phyloP scores from a whole-genome alignment of 2,797 vertebrate species.

The Chrysocyon brachyurus region DNA sequence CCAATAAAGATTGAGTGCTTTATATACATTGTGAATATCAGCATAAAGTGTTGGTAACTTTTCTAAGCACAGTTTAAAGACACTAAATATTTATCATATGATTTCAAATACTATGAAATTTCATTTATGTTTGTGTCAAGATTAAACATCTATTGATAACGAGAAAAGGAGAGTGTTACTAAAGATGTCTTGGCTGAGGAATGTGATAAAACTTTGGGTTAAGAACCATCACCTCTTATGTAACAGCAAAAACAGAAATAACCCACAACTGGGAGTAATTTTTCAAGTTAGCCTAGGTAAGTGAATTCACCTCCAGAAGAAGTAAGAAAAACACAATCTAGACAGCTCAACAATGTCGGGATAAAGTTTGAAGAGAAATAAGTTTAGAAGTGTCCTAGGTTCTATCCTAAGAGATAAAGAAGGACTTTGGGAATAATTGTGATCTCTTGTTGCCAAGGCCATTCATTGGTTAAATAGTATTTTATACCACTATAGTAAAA shows the following conservation, averaged over 20 bases:
- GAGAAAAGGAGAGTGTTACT: background rate
- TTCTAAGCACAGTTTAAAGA: background rate
- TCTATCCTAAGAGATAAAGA: background rate
- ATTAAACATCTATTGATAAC: background rate
- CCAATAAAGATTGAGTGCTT: background rate
- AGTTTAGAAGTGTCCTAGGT: background rate
- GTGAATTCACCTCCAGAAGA: background rate
- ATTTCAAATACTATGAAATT: background rate
- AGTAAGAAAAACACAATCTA: background rate
- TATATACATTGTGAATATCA: background rate
- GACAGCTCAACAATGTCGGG: background rate
- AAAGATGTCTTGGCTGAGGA: background rate
- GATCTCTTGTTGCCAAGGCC: background rate
- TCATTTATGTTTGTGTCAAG: background rate
- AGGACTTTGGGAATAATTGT: background rate
- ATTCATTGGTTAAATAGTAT: background rate
- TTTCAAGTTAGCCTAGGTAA: background rate
- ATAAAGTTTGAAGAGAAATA: background rate
- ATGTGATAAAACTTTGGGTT: background rate
- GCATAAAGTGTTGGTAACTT: background rate
- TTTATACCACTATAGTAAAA: background rate
- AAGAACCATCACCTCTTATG: background rate
- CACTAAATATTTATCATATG: background rate
- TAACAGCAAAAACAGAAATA: background rate
- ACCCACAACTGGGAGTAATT: fast-evolving